These are phyloP conservation scores for Epinephelus awoara DNA, from an alignment of 2,797 vertebrate genomes.

Conservation along the genomic window DNA sequence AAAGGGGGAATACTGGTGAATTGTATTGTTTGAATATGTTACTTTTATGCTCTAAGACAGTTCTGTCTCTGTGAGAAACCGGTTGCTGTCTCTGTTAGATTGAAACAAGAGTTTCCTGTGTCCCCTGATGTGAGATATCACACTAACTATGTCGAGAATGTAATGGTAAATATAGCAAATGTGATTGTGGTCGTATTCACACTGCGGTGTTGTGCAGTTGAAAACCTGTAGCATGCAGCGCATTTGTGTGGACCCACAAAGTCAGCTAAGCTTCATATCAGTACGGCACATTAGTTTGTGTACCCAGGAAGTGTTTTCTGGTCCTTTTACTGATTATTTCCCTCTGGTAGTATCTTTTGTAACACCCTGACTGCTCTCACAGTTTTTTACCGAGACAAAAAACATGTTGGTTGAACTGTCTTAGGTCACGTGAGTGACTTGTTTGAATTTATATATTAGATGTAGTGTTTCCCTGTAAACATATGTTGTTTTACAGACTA, in stretches of 20 bases:
- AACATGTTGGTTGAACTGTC: slow-evolving; percentile 44
- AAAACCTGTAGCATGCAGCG: slow-evolving; percentile 26
- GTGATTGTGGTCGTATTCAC: slow-evolving; percentile 41
- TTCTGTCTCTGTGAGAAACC: slow-evolving; percentile 33
- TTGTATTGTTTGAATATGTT: slow-evolving; percentile 49
- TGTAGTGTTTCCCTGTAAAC: slow-evolving; percentile 49
- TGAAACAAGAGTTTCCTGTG: slow-evolving; percentile 13
- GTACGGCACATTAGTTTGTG: background rate
- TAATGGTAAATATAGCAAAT: slow-evolving; percentile 42
- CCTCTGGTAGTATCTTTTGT: slow-evolving; percentile 3
- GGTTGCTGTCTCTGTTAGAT: slow-evolving; percentile 10
- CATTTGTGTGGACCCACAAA: slow-evolving; percentile 45
- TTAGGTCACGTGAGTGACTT: slow-evolving; percentile 37
- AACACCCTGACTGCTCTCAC: background rate
- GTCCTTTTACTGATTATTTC: slow-evolving; percentile 21
- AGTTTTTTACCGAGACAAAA: background rate
- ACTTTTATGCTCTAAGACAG: slow-evolving; percentile 42
- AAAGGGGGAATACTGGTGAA: slow-evolving; percentile 52
- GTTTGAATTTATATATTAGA: slow-evolving; percentile 34
- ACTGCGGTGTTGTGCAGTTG: slow-evolving; percentile 14
- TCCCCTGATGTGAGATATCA: slow-evolving; percentile 34
- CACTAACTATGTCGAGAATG: slow-evolving; percentile 55
- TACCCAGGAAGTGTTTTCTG: slow-evolving; percentile 24
- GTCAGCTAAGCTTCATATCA: slow-evolving; percentile 12
- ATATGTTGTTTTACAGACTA: slow-evolving; percentile 38